phyloP scores from a whole-genome alignment of 1,140 invertebrate genomes.

The Ladona fulva region DNA sequence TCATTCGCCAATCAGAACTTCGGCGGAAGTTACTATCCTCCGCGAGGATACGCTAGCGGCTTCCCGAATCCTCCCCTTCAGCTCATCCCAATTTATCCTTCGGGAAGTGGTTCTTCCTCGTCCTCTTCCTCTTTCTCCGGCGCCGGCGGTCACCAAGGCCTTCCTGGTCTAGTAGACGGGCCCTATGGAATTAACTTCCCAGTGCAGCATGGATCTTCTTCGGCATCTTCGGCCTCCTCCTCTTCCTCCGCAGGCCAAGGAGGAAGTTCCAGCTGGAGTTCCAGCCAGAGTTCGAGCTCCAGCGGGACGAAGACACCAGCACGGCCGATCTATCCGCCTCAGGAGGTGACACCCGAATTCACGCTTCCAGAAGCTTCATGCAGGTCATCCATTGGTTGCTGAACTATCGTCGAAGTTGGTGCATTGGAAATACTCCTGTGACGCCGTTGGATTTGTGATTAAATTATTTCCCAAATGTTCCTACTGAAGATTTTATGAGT shows the following conservation, averaged over 20 bases:
- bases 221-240: not conserved
- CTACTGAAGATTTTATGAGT: no score
- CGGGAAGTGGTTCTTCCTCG: not conserved
- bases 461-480: no score
- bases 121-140: not conserved
- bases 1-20: not conserved
- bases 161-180: not conserved
- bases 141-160: not conserved
- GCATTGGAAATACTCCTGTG: no score
- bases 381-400: not conserved
- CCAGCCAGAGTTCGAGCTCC: not conserved
- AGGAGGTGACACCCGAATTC: not conserved
- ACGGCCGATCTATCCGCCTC: not conserved
- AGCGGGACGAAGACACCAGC: not conserved
- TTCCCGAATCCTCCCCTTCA: not conserved
- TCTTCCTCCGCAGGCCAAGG: not conserved
- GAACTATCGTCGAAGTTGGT: no score
- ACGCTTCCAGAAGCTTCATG: not conserved
- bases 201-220: not conserved
- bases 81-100: not conserved
- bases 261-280: not conserved
- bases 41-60: not conserved
- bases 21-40: not conserved
- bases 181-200: not conserved
- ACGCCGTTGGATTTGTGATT: no score